A percentile compares a stretch with the other conserved stretches of the same genome.
Evolutionary conservation across 2,888 invertebrate species (phyloP).

Genomic region (Morpho deidamia): DNA sequence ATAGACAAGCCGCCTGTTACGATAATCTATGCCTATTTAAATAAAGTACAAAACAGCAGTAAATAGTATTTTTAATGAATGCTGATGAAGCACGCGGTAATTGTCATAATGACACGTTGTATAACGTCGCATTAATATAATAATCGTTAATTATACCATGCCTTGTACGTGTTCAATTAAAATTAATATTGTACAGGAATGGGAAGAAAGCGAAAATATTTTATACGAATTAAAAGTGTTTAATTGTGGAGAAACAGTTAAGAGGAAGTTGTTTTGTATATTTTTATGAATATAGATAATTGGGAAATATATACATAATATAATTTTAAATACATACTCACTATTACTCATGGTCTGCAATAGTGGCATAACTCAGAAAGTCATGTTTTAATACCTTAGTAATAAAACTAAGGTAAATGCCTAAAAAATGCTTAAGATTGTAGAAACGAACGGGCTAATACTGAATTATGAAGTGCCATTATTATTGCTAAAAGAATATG

Average conservation of each 20-base stretch:
- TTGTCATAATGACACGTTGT: slow-evolving; percentile 1
- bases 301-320: not conserved
- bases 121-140: slow-evolving; percentile 7
- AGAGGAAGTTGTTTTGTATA: slow-evolving; percentile 11
- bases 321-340: no score
- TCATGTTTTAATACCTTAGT: no score
- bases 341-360: no score
- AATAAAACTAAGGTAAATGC: no score
- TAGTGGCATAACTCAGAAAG: no score
- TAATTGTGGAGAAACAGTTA: slow-evolving; percentile 24
- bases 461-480: no score
- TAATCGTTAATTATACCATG: slow-evolving; percentile 21
- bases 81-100: not conserved
- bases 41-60: not conserved
- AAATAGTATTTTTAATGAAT: not conserved
- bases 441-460: no score
- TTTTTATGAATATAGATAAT: not conserved
- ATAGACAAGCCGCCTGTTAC: no score
- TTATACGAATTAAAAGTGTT: slow-evolving; percentile 34
- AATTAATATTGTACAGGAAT: slow-evolving; percentile 31
- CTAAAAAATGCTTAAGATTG: no score
- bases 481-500: no score
- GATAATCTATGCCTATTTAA: no score
- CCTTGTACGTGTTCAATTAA: slow-evolving; percentile 32
- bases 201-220: slow-evolving; percentile 32